Evolutionary conservation across 2,113 vertebrate species (phyloP), one percentile per base, ranked within the genome.

Genomic region (zebrafish (Danio rerio)): DNA sequence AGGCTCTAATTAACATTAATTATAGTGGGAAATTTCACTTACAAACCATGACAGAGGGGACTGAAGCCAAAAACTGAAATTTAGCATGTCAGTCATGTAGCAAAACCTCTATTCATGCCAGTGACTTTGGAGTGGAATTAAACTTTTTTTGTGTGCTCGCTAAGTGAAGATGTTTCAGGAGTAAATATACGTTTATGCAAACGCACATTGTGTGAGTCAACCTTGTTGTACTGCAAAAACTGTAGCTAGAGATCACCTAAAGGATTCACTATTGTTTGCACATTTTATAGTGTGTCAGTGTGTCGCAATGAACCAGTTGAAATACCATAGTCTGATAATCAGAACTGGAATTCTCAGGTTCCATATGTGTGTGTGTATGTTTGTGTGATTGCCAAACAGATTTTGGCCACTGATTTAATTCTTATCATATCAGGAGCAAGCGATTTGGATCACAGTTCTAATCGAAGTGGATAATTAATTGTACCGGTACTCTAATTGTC

Each of bases 1-100:
- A 93, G 90, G 88, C 90, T 91, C 89, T 92, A 93, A 94, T 93
- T 89, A 91, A 89, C 93, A 93, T 93, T 93, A 93, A 94, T 94
- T 92, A 93, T 88, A 90, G 87, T 86, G 87, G 88, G 88, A 91
- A 90, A 92, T 94, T 91, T 92, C 85, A 92, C 91, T 93, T 91
- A 91, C 82, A 83, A 86, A 78, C 83, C 70, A 87, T 82, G 86
- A 89, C 89, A 63, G 88, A 85, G 84, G 84, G 84, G 88, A 86
- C 81, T 58, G 81, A 86, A 90, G 87, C 85, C 55, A 65, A 86
- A 83, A 86, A 87, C 69, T 75, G 15, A 62, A 88, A 88, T 43
- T 77, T 47, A 86, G 82, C 88, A 86, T 78, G 83, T 81, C 82
- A 71, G 18, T 88, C 87, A 82, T 77, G 84, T 61, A 86, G 65